Evolutionary conservation across 2,888 invertebrate species (phyloP), one percentile per base, ranked within the genome.

Genomic region (Abrostola triplasia): DNA sequence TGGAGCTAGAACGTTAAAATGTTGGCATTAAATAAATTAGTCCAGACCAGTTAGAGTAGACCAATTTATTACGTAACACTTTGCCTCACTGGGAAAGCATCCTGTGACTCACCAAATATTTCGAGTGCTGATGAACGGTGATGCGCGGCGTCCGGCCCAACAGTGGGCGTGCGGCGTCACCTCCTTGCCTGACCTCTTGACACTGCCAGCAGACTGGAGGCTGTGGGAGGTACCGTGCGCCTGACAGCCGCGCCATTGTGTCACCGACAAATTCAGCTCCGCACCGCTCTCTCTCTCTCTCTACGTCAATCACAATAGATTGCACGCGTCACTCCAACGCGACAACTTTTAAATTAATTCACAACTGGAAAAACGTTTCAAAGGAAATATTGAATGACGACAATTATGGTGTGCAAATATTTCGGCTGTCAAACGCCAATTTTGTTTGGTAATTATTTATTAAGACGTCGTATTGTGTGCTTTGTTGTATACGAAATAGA

Each of bases 261-360:
- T 47, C 44, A 9, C 11, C 44, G 13, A n/a, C 42, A 2, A n/a
- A 6, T 12, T 12, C 42, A 0, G 42, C n/a, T 12, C 24, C 10
- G 9, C 40, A 40, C 40, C 4, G 10, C 40, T 11, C 44, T 24
- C 44, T 24, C 8, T 47, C 13, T 24, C 41, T 9, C 53, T 60
- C 71, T 59, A 56, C 49, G 73, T 68, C 70, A 73, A 59, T 73
- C 70, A 67, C 63, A 57, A 50, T 47, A 67, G 70, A 71, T 59
- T 59, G 73, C 42, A 63, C 55, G 55, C 68, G 63, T 62, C 70
- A 48, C n/a, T 6, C 51, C 62, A 49, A 13, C 63, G 58, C 35
- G 5, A 9, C 52, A 13, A 13, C 56, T 53, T 48, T 55, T 49
- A 62, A 67, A 73, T 67, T 67, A 56, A 71, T 73, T 71, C 68